phyloP scores from a whole-genome alignment of 2,113 vertebrate genomes.

The Notarius lentiginosus region DNA sequence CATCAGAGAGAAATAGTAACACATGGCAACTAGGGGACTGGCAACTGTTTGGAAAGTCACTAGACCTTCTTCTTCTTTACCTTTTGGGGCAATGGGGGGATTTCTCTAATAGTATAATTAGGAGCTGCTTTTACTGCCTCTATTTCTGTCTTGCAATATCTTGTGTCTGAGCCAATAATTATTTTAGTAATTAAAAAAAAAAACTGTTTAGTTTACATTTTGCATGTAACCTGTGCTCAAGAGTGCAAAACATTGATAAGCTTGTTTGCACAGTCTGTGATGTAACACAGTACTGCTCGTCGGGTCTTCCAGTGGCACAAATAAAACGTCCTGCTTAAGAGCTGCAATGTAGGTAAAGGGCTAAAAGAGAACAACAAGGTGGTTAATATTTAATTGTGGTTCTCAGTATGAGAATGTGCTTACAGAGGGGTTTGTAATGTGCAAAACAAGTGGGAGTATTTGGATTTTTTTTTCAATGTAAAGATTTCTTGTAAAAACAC shows the following conservation, averaged over 20 bases:
- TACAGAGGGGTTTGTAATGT: slow-evolving; percentile 41
- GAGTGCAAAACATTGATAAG: slow-evolving; percentile 53
- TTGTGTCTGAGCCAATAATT: neutral
- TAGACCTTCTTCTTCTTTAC: neutral
- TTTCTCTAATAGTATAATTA: neutral
- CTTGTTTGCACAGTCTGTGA: slow-evolving; percentile 50
- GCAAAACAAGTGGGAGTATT: neutral
- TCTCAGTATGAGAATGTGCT: slow-evolving; percentile 54
- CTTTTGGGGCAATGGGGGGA: neutral
- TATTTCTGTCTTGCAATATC: neutral
- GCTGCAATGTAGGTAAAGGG: slow-evolving; percentile 5
- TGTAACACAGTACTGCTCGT: slow-evolving; percentile 38
- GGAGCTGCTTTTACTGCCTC: neutral
- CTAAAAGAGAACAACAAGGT: slow-evolving; percentile 18
- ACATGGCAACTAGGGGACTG: neutral
- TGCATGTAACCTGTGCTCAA: slow-evolving; percentile 31
- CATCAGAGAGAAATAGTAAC: neutral
- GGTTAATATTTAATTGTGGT: slow-evolving; percentile 71
- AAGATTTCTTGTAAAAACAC: neutral
- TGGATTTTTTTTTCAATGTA: neutral
- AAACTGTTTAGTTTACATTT: neutral
- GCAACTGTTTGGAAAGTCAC: neutral
- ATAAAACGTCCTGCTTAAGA: slow-evolving; percentile 50
- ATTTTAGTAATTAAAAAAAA: neutral
- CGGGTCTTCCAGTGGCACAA: slow-evolving; percentile 23